Evolutionary conservation across 1,140 invertebrate genomes (phyloP), one percentile per base, ranked within the genome.

Genomic region (Drepana arcuata): DNA sequence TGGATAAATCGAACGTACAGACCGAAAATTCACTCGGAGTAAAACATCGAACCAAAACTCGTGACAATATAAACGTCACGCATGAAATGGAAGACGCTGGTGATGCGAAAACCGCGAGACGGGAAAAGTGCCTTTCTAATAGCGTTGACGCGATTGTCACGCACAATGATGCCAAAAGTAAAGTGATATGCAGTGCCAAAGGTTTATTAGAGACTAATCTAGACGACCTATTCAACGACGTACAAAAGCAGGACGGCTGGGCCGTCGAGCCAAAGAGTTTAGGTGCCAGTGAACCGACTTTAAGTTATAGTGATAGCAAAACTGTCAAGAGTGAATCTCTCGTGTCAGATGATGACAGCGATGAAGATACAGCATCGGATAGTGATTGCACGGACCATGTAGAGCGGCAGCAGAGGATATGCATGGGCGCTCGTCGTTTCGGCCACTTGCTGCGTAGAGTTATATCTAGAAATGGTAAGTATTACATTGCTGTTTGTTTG

Each of bases 101-200:
- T 15, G 50, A 54, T 27, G 43, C 38, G 9, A 65, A 59, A 43
- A 63, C 39, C 34, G 42, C 52, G 11, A 43, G 39, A 41, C 64
- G 52, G 41, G 64, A 72, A 28, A 73, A 63, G 48, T 52, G 69
- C 46, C 59, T 75, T 6, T 78, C 73, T 1, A 78, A 60, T 27
- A 81, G 77, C 56, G 67, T 78, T 12, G 77, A 81, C 37, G 70
- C 69, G 25, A 72, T 80, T 33, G 46, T 67, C 27, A 59, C 63
- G 15, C 57, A 61, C 31, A 66, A 57, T 40, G 63, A 77, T 61
- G 48, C 49, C 55, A 68, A 69, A 62, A 63, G 55, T 50, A 75
- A 75, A 72, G 74, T 79, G 67, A 79, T 81, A 79, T 70, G 68
- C 47, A 79, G 74, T 81, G 74, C 77, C 77, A 81, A 82, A 82